A percentile compares a stretch with the other conserved stretches of the same genome.
phyloP scores from a whole-genome alignment of 2,113 vertebrate species.

The Burhinus oedicnemus region DNA sequence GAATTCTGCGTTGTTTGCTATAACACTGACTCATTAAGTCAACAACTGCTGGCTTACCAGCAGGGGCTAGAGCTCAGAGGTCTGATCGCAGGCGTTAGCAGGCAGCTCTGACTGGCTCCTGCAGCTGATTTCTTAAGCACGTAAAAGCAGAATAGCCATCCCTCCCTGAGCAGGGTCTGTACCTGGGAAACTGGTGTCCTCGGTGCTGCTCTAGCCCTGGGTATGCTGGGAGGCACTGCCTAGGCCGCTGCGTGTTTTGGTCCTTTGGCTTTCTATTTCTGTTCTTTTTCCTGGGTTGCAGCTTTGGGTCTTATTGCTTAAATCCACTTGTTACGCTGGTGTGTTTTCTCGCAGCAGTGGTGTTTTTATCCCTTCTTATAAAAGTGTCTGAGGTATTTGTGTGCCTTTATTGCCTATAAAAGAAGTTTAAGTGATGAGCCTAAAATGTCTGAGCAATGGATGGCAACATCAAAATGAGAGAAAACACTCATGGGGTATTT shows the following conservation, averaged over 20 bases:
- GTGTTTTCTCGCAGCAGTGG: background rate
- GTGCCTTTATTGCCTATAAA: background rate
- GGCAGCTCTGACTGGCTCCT: background rate
- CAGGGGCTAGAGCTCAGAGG: background rate
- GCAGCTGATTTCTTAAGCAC: background rate
- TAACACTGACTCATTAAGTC: background rate
- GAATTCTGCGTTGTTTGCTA: background rate
- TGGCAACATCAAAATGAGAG: too few relatives aligned
- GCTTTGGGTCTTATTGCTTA: background rate
- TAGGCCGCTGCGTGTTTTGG: background rate
- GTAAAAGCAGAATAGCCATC: background rate
- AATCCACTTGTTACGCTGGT: background rate
- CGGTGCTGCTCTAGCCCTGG: fast-evolving
- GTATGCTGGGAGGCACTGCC: fast-evolving
- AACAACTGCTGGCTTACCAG: background rate
- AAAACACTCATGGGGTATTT: fast-evolving
- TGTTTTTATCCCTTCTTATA: background rate
- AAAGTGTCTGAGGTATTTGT: background rate
- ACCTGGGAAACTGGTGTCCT: fast-evolving
- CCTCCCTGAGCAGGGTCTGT: fast-evolving
- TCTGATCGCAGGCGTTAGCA: background rate
- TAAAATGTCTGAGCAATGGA: background rate
- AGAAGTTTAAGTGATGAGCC: background rate
- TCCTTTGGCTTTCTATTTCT: background rate
- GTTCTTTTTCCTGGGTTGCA: background rate